These are phyloP conservation scores for Sphenodon punctatus DNA, from an alignment of 2,797 vertebrate species.

Conservation along the genomic window DNA sequence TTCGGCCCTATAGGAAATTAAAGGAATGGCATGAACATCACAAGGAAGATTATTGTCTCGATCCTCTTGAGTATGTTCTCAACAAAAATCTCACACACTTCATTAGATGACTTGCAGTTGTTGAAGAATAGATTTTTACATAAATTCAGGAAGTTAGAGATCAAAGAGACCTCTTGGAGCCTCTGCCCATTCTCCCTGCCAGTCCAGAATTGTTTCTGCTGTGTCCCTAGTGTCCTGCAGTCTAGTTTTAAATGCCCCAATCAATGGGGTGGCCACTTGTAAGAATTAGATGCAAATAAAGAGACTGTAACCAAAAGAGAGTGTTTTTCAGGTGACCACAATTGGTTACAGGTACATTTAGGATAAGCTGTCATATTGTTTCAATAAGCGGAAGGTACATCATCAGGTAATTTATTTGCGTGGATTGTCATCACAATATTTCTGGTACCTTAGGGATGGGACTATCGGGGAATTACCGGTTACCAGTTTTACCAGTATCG, in stretches of 20 bases:
- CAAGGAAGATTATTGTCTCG: not conserved
- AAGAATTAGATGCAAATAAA: not conserved
- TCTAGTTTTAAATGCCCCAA: not conserved
- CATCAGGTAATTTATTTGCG: not conserved
- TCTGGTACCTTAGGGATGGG: no score
- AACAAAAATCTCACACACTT: not conserved
- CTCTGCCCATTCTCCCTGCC: not conserved
- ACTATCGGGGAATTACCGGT: no score
- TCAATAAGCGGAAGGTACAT: not conserved
- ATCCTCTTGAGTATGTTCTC: not conserved
- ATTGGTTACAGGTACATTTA: not conserved
- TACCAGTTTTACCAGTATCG: no score
- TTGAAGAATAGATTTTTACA: not conserved
- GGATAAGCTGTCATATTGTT: rapidly evolving
- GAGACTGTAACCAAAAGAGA: not conserved
- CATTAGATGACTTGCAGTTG: no score
- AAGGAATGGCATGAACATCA: not conserved
- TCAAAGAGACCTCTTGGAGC: not conserved
- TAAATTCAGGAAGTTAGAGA: not conserved
- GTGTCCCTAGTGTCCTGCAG: not conserved
- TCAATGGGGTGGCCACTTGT: not conserved
- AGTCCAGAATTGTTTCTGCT: not conserved
- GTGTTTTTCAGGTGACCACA: not conserved
- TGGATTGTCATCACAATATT: not conserved
- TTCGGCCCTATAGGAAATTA: slow-evolving; percentile 84